Conservation (phyloP, 2,797 vertebrate species). For the Pipistrellus pipistrellus region DNA sequence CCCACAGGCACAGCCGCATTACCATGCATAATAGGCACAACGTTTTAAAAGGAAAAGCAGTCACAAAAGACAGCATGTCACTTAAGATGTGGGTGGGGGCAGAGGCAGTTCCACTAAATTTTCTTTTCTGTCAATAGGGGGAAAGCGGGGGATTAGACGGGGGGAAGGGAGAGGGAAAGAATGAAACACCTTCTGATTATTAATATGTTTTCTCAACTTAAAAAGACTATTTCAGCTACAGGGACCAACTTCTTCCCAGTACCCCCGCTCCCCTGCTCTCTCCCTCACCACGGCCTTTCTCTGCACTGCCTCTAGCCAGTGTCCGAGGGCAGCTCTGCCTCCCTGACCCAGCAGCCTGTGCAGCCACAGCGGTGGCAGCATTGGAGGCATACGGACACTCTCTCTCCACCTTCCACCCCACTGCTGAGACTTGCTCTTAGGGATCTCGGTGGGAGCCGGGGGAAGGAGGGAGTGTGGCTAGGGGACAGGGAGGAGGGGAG, state of each 20-base stretch:
- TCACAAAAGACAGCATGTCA: slow-evolving; percentile 20
- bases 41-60: not conserved
- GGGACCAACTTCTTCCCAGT: not conserved
- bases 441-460: no score
- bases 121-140: not conserved
- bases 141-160: not conserved
- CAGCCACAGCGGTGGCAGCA: not conserved
- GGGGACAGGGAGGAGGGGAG: no score
- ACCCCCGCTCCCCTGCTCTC: no score
- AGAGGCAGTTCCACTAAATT: not conserved
- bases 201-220: slow-evolving; percentile 46
- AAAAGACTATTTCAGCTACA: not conserved
- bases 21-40: not conserved
- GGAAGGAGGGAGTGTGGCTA: rapidly evolving
- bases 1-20: not conserved
- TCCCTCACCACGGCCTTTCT: not conserved
- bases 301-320: not conserved
- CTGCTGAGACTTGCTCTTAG: not conserved
- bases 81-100: not conserved
- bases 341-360: not conserved
- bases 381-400: not conserved
- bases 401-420: rapidly evolving
- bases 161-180: not conserved
- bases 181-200: not conserved
- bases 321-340: not conserved